phyloP scores from a whole-genome alignment of 2,797 vertebrate species.

The Rhinichthys osculus region DNA sequence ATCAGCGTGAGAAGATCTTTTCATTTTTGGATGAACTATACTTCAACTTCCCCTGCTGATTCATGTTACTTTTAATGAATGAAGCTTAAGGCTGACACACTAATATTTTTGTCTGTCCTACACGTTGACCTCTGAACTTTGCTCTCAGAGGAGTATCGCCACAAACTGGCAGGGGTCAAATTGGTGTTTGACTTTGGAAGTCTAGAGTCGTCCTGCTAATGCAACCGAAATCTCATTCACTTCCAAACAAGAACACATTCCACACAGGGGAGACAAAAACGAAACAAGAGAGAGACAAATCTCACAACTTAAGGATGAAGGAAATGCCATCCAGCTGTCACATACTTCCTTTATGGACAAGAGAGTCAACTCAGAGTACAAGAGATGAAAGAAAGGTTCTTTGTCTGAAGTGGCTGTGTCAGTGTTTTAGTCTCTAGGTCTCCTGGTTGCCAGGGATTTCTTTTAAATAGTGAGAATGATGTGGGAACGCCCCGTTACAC shows the following conservation, averaged over 20 bases:
- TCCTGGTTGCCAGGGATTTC: constrained; percentile 70
- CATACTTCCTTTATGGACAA: constrained; percentile 38
- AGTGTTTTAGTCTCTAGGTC: constrained; percentile 61
- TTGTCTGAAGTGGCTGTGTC: constrained; percentile 38
- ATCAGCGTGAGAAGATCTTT: not conserved
- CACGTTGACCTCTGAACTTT: constrained; percentile 67
- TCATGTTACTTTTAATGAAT: constrained; percentile 10
- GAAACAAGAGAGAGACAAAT: not conserved
- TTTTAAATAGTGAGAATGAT: constrained; percentile 70
- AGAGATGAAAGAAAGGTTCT: constrained; percentile 28
- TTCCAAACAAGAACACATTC: constrained; percentile 74
- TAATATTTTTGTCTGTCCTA: constrained; percentile 37
- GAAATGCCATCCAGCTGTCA: constrained; percentile 13
- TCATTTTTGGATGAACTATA: not conserved
- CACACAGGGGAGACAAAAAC: constrained; percentile 27
- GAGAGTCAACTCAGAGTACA: constrained; percentile 51
- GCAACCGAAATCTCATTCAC: constrained; percentile 69
- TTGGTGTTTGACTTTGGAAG: constrained; percentile 65
- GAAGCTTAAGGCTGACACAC: constrained; percentile 1
- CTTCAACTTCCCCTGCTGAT: constrained; percentile 4
- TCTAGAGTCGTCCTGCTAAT: constrained; percentile 71
- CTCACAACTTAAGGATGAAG: constrained; percentile 27
- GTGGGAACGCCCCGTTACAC: constrained; percentile 74
- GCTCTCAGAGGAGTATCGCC: constrained; percentile 36
- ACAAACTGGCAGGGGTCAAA: constrained; percentile 62